These are phyloP conservation scores for Protomyctophum bolini DNA, from an alignment of 2,113 vertebrate genomes.

Conservation along the genomic window DNA sequence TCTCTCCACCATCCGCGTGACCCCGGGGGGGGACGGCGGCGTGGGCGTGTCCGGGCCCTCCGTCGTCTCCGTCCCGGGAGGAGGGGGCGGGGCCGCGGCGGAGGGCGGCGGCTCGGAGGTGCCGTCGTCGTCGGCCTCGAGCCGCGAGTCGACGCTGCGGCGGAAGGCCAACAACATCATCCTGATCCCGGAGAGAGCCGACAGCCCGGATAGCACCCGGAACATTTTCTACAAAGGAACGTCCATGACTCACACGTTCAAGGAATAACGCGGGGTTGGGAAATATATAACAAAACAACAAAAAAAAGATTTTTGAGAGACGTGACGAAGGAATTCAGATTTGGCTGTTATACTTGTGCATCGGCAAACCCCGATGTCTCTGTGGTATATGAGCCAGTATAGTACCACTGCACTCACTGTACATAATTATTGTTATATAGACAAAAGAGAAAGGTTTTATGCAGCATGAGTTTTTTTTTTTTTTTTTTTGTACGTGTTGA, in stretches of 20 bases:
- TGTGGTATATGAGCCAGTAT: slow-evolving; percentile 16
- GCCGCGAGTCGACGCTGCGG: slow-evolving; percentile 90
- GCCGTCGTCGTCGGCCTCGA: slow-evolving; percentile 85
- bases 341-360: too few species aligned
- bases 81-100: slow-evolving; percentile 24
- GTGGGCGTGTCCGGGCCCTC: not conserved
- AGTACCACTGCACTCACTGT: slow-evolving; percentile 28
- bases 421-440: slow-evolving; percentile 28
- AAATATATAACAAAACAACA: not conserved
- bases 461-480: slow-evolving; percentile 75
- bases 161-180: slow-evolving; percentile 94
- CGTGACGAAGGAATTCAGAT: slow-evolving; percentile 32
- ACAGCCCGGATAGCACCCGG: slow-evolving; percentile 92
- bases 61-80: not conserved
- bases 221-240: slow-evolving; percentile 99
- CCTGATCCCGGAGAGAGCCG: slow-evolving; percentile 92
- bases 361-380: not conserved
- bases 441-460: slow-evolving; percentile 50
- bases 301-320: not conserved
- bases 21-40: slow-evolving; percentile 87
- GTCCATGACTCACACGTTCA: slow-evolving; percentile 88
- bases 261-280: slow-evolving; percentile 77
- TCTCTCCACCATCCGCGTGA: slow-evolving; percentile 91
- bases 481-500: slow-evolving; percentile 65
- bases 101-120: slow-evolving; percentile 84